Percentiles rank a stretch among this genome's conserved stretches.
Evolutionary conservation across 2,113 vertebrate genomes (phyloP).

Genomic region (Myrmecobius fasciatus): DNA sequence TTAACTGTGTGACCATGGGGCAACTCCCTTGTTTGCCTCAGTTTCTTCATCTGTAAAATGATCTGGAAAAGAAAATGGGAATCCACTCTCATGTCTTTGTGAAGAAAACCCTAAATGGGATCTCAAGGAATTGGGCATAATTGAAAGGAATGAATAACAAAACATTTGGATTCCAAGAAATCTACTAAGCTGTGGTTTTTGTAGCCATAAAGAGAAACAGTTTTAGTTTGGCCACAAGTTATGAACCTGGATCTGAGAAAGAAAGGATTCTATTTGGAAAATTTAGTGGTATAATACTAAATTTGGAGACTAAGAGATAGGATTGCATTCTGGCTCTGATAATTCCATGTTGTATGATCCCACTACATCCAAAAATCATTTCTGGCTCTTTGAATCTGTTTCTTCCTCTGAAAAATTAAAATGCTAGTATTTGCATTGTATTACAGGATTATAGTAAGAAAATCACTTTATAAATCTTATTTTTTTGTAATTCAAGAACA

Average conservation of each 20-base stretch:
- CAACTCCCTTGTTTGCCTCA: background rate
- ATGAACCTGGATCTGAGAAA: background rate
- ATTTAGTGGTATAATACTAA: background rate
- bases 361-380: background rate
- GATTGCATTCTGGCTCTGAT: background rate
- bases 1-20: background rate
- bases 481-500: background rate
- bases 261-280: background rate
- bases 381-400: background rate
- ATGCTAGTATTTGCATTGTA: background rate
- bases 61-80: background rate
- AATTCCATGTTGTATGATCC: background rate
- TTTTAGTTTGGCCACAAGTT: background rate
- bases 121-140: background rate
- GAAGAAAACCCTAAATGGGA: background rate
- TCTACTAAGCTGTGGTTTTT: background rate
- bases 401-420: background rate
- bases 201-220: background rate
- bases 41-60: background rate
- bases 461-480: background rate
- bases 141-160: background rate
- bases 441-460: background rate
- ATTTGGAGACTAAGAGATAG: background rate
- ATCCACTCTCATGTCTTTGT: background rate
- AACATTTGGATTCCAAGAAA: background rate